Evolutionary conservation across 2,113 vertebrate species (phyloP), one percentile per base, ranked within the genome.

Genomic region (Spea bombifrons): DNA sequence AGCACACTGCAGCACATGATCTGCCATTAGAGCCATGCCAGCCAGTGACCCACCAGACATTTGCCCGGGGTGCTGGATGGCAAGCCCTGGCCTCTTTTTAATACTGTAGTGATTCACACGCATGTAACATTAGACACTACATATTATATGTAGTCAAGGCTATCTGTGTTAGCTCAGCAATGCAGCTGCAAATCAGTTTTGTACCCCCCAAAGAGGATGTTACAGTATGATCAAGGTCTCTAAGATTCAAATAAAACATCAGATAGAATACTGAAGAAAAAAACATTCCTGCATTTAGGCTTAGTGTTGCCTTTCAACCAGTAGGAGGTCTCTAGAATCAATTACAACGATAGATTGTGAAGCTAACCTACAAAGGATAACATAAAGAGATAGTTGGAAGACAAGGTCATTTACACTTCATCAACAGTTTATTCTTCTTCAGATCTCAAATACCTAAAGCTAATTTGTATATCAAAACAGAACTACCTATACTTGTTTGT

Each of bases 291-390:
- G 70, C 71, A 68, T 67, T 80, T 80, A 59, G 8, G 44, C 48
- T 67, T 45, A 10, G 64, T 52, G 49, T 59, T 61, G 49, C 71
- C 71, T 73, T 80, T 80, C 71, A 80, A 74, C 71, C 71, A 66
- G 78, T 80, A 80, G 78, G 78, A 74, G 78, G 78, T 80, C 78
- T 68, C 71, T 74, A 73, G 64, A 80, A 80, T 80, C 78, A 80
- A 80, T 80, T 80, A 74, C 71, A 80, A 71, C 78, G 66, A 74
- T 66, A 65, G 78, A 67, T 73, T 52, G 68, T 61, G 71, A 64
- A 68, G 71, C 74, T 74, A 80, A 80, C 78, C 64, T 74, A 80
- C 71, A 80, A 74, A 73, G 71, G 68, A 57, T 49, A 48, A 73
- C 66, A 80, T 80, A 49, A 80, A 59, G 78, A 64, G 71, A 80